Percentiles rank a stretch among this genome's conserved stretches.
Conservation (phyloP, 2,113 vertebrate genomes). For the Callospermophilus lateralis region DNA sequence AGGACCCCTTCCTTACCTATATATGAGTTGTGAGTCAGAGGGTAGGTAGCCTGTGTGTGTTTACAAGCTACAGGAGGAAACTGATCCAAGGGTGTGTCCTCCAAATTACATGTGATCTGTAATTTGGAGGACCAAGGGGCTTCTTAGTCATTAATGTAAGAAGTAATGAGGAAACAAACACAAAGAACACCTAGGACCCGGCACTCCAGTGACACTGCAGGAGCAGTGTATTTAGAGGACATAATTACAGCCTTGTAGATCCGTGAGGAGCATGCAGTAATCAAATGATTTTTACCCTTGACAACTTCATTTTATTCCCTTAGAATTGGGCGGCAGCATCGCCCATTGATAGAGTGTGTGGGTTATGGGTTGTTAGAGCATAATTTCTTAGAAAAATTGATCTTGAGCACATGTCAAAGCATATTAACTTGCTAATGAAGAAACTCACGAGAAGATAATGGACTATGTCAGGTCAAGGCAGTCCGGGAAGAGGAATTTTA, state of each 20-base stretch:
- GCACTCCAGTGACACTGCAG: background rate
- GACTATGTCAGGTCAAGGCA: conserved; percentile 49
- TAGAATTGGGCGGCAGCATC: conserved; percentile 31
- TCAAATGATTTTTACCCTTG: conserved; percentile 64
- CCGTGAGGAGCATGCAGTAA: conserved; percentile 32
- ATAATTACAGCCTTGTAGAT: conserved; percentile 59
- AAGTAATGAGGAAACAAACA: background rate
- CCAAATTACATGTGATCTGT: background rate
- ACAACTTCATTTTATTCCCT: conserved; percentile 63
- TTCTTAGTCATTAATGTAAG: background rate
- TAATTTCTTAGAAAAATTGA: conserved; percentile 74
- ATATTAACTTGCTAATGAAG: conserved; percentile 76
- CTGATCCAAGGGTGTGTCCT: background rate
- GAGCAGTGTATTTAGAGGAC: conserved; percentile 26
- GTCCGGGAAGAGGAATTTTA: conserved; percentile 34
- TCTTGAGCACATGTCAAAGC: conserved; percentile 71
- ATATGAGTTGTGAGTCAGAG: background rate
- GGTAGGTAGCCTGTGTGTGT: too few species aligned
- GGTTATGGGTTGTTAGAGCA: conserved; percentile 63
- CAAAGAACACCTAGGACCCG: background rate
- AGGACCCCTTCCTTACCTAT: background rate
- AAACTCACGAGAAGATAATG: conserved; percentile 66
- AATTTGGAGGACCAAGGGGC: background rate
- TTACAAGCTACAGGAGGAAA: background rate
- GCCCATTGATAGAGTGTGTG: conserved; percentile 48